Evolutionary conservation across 1,140 invertebrate genomes (phyloP).

Genomic region (Brachionus manjavacas): DNA sequence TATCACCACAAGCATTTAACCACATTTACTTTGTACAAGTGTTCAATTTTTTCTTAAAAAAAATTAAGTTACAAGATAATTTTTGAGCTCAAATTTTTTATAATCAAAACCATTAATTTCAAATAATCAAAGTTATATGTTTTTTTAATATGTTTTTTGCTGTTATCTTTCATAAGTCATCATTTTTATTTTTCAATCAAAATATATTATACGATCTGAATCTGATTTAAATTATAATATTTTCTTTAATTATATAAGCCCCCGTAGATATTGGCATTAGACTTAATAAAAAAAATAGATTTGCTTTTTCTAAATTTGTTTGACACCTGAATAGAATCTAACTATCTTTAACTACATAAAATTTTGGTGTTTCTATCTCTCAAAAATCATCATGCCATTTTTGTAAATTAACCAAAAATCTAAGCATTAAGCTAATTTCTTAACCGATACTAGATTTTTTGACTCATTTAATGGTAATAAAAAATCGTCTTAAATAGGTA

Average conservation of each 20-base stretch:
- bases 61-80: background rate
- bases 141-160: background rate
- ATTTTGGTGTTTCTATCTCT: background rate
- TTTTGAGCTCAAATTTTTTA: background rate
- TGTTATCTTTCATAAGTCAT: background rate
- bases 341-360: background rate
- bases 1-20: background rate
- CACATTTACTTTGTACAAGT: background rate
- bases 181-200: background rate
- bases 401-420: background rate
- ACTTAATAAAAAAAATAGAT: background rate
- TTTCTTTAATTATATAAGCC: slow-evolving; percentile 1
- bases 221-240: background rate
- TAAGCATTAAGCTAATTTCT: too few species aligned
- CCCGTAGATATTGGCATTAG: background rate
- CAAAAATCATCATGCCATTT: background rate
- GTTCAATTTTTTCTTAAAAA: background rate
- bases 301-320: background rate
- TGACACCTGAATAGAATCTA: background rate
- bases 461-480: too few species aligned
- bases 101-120: background rate
- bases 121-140: background rate
- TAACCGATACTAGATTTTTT: too few species aligned
- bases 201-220: background rate
- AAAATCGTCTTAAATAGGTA: background rate